Evolutionary conservation across 2,888 invertebrate species (phyloP), one percentile per base, ranked within the genome.

Genomic region (Tiliacea aurago): DNA sequence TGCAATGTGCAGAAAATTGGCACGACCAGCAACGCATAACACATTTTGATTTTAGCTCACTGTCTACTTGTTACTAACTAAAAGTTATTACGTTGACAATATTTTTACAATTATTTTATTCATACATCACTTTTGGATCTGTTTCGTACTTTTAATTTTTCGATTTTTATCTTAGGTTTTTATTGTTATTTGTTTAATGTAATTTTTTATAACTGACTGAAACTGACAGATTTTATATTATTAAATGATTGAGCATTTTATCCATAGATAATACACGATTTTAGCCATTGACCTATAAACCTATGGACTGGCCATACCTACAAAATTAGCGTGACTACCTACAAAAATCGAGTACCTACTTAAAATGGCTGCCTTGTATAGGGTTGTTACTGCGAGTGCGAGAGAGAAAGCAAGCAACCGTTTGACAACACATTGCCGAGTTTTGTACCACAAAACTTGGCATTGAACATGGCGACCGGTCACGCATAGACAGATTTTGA

Each of bases 1-100:
- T 92, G 87, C 5, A 90, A 45, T 6, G 79, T 77, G 67, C 91
- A 91, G 33, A 88, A 63, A 41, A 92, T 73, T 3, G 92, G 91
- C 59, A 89, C 56, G 13, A 73, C 45, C 10, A 89, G 7, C 20
- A 83, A 61, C 7, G 68, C 1, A 15, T 70, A 85, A 47, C 89
- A 89, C 89, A 88, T 88, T 47, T 56, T 63, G 33, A 41, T 63
- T 47, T 5, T 15, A 63, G 13, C 53, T n/a, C 11, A 53, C 20
- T 55, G 4, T 55, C 15, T n/a, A n/a, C n/a, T n/a, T n/a, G n/a
- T 41, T 63, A 49, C n/a, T 47, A 37, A 15, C 18, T 49, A n/a
- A 51, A 76, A 51, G 7, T 51, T 62, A 51, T 51, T 58, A 62
- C 15, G 41, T 49, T 53, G 49, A 28, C 18, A 62, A 4, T 63